Evolutionary conservation across 2,113 vertebrate species (phyloP), one percentile per base, ranked within the genome.

Genomic region (Grallaria varia): DNA sequence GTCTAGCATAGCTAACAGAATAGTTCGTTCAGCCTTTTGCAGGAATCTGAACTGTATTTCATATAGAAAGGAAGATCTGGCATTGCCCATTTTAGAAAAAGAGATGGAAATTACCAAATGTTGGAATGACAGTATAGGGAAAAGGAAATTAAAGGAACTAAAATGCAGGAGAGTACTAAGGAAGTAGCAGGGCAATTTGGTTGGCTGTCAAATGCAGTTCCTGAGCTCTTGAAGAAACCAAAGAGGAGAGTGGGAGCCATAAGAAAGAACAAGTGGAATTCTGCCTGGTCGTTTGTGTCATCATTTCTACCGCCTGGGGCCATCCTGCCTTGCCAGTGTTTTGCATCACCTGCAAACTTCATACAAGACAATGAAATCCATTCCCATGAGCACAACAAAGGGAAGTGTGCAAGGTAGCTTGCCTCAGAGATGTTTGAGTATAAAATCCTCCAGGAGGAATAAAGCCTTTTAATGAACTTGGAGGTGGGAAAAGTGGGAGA

Each of bases 41-140:
- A 66, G 50, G 33, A 30, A 56, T 74, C 50, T 84, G 44, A 91
- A 85, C 39, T 88, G 39, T 56, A 68, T 91, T 91, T 89, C 45
- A 39, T 58, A 56, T 4, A 66, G 87, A 83, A 89, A 81, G 62
- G 27, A 90, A 75, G 28, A 82, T 44, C 35, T 60, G 62, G 40
- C 66, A 64, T 90, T 90, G 55, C 63, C 75, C 77, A 40, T 91
- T 95, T 89, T 84, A 96, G 89, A 92, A 74, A 64, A 91, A 81
- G 80, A 87, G 69, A 75, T 28, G 44, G 66, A 77, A 94, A 94
- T 74, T 93, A 63, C 21, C 24, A 59, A 40, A n/a, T 7, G 4
- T 31, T 72, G 39, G 79, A 44, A 90, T 81, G 72, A 90, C 39
- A 69, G 63, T 27, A 56, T 6, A 80, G 78, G 94, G 78, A 74